Base-by-base conservation (phyloP, 2,113 vertebrate species). In the Agapornis roseicollis region DNA sequence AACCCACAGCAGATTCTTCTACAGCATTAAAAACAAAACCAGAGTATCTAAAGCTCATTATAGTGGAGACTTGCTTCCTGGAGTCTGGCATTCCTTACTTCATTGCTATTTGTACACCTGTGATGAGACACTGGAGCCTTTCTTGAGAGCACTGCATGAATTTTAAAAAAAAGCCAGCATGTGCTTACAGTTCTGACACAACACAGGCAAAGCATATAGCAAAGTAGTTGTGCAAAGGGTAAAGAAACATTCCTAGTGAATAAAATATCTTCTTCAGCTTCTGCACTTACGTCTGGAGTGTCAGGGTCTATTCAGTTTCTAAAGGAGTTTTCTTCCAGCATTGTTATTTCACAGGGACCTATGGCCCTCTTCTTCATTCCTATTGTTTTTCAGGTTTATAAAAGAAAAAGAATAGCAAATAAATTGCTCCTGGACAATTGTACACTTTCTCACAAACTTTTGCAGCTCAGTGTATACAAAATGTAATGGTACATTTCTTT, bases 181-280 rank as follows among this genome's bases (percentile, higher is more conserved):
- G 0, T 37, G 23, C n/a, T 52, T 46, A 27, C 17, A 27, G 28
- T n/a, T 77, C 64, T 90, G 33, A 52, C 10, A 70, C 13, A 33
- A 33, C 23, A 35, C 20, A 83, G 46, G 10, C 35, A 60, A 66
- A 71, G 22, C 15, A 9, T 13, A 17, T 4, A 41, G 17, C 56
- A 63, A 41, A 53, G 56, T 6, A 71, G 18, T 24, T 28, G 3
- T 25, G 28, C 13, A 61, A 69, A 4, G 25, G 8, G 4, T 29
- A 23, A 73, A 19, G 47, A 91, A 70, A 47, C 0, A 0, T 37
- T 66, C 60, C 23, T n/a, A 20, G 6, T 4, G 23, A 69, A 10
- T 16, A 10, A 28, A 33, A 63, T 23, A 66, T 84, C 53, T 72
- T 44, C 33, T 89, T 86, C 60, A 63, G 11, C 42, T 61, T 46